Conservation (phyloP, 2,797 vertebrate species). For the Valencia hispanica region DNA sequence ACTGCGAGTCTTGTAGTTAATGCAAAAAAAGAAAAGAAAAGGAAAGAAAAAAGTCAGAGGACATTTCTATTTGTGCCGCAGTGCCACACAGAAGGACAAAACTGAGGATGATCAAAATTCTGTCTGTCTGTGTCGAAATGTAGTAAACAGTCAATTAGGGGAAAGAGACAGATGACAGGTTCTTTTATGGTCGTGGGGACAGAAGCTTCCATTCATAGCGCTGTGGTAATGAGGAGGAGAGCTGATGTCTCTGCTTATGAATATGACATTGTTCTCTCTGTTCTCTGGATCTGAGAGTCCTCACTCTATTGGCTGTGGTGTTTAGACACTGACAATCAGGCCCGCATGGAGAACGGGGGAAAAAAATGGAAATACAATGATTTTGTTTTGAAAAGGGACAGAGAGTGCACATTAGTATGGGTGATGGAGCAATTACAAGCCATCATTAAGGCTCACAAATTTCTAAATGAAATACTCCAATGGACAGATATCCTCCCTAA, state of each 20-base stretch:
- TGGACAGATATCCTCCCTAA: slow-evolving; percentile 34
- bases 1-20: slow-evolving; percentile 45
- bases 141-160: slow-evolving; percentile 77
- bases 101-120: slow-evolving; percentile 57
- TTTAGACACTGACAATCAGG: slow-evolving; percentile 62
- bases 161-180: slow-evolving; percentile 75
- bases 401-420: slow-evolving; percentile 80
- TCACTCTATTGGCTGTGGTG: slow-evolving; percentile 69
- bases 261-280: slow-evolving; percentile 84
- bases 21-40: slow-evolving; percentile 4
- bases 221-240: slow-evolving; percentile 78
- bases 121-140: slow-evolving; percentile 62
- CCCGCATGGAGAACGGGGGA: slow-evolving; percentile 50
- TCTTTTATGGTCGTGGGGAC: slow-evolving; percentile 73
- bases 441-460: slow-evolving; percentile 69
- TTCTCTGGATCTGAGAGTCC: slow-evolving; percentile 74
- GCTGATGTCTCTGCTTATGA: slow-evolving; percentile 79
- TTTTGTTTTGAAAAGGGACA: slow-evolving; percentile 77
- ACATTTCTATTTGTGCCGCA: slow-evolving; percentile 41
- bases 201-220: slow-evolving; percentile 70
- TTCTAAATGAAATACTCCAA: slow-evolving; percentile 50
- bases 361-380: slow-evolving; percentile 68
- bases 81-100: slow-evolving; percentile 63
- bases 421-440: slow-evolving; percentile 80
- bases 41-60: slow-evolving; percentile 8